Conservation (phyloP, 2,888 invertebrate genomes). For the Carpatolechia fugitivella region DNA sequence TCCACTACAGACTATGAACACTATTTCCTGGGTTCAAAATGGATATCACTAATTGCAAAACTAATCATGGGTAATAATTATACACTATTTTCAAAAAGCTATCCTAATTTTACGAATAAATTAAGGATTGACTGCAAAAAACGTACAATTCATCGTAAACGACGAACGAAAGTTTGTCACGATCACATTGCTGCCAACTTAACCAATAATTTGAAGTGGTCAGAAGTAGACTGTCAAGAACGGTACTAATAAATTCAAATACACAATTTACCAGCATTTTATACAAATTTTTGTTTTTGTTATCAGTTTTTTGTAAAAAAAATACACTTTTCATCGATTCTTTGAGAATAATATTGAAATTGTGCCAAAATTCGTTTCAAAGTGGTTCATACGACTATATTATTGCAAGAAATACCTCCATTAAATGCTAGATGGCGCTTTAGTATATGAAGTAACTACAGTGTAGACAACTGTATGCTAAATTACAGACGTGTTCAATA, state of each 20-base stretch:
- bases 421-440: conserved; percentile 31
- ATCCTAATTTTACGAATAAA: conserved; percentile 25
- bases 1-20: conserved; percentile 34
- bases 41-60: conserved; percentile 17
- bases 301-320: not conserved
- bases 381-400: not conserved
- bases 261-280: not conserved
- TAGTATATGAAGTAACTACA: conserved; percentile 4
- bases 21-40: conserved; percentile 25
- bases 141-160: conserved; percentile 52
- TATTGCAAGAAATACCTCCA: not conserved
- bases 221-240: not conserved
- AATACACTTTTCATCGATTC: not conserved
- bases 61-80: conserved; percentile 18
- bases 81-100: conserved; percentile 29
- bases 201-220: not conserved
- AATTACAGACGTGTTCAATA: conserved; percentile 6
- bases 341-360: not conserved
- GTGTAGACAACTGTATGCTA: conserved; percentile 16
- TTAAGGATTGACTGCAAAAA: conserved; percentile 31
- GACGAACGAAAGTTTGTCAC: conserved; percentile 66
- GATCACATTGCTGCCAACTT: conserved; percentile 51
- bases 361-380: not conserved
- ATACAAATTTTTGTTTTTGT: not conserved
- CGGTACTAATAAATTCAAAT: not conserved